phyloP scores from a whole-genome alignment of 2,113 vertebrate genomes.

The Laterallus jamaicensis region DNA sequence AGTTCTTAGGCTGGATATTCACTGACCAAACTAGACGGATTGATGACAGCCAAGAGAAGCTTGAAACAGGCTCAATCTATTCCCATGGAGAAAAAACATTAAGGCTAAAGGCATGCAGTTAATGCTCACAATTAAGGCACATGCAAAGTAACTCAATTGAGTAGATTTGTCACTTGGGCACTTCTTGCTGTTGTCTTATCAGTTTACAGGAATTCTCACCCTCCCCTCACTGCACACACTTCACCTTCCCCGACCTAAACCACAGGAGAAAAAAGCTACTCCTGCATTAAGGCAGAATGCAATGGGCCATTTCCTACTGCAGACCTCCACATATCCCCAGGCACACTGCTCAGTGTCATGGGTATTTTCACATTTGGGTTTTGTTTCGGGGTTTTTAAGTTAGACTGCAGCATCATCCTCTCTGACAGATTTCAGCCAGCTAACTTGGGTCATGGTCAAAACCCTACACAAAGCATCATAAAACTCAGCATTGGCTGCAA shows the following conservation, averaged over 20 bases:
- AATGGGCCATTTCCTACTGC: not conserved
- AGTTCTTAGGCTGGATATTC: not conserved
- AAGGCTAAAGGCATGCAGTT: not conserved
- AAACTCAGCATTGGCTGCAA: not conserved
- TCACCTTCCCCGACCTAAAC: not conserved
- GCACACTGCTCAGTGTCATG: not conserved
- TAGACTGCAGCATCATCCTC: not conserved
- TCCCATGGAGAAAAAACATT: not conserved
- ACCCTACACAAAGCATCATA: not conserved
- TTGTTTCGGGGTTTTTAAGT: not conserved
- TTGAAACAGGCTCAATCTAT: not conserved
- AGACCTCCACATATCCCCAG: not conserved
- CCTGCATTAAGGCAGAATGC: not conserved
- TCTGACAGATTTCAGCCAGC: not conserved
- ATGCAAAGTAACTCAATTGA: fast-evolving
- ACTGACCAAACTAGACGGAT: not conserved
- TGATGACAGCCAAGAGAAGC: not conserved
- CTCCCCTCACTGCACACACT: not conserved
- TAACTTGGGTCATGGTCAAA: not conserved
- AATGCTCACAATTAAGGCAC: not conserved
- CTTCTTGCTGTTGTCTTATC: not conserved
- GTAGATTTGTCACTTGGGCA: not conserved
- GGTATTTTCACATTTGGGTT: fast-evolving
- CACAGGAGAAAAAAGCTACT: not conserved
- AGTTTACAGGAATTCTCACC: not conserved